phyloP scores from a whole-genome alignment of 2,797 vertebrate genomes.

The Anguilla marmorata region DNA sequence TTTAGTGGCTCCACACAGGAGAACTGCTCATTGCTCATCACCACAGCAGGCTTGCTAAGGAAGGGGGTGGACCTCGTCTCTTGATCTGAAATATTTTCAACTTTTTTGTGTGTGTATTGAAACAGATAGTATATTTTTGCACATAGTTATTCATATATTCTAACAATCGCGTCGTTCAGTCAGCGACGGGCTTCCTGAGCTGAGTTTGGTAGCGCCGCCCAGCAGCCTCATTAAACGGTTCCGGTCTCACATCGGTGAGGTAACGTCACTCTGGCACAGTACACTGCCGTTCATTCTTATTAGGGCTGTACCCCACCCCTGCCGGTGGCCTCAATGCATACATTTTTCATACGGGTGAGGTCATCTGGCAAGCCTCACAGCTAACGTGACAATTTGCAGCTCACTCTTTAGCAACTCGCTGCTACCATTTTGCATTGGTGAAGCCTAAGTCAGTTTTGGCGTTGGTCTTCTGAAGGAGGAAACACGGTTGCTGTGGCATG shows the following conservation, averaged over 20 bases:
- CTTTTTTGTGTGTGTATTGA: not conserved
- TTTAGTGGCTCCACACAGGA: not conserved
- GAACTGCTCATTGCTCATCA: not conserved
- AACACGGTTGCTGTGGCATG: not conserved
- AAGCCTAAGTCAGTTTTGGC: not conserved
- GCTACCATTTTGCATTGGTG: not conserved
- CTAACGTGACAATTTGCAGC: not conserved
- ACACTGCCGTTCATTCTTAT: not conserved
- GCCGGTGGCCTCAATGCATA: not conserved
- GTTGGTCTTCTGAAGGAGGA: not conserved
- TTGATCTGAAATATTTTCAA: not conserved
- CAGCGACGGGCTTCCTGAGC: not conserved
- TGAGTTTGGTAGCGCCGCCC: not conserved
- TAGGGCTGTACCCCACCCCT: not conserved
- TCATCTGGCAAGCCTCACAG: not conserved
- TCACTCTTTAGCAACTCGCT: not conserved
- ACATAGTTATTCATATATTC: not conserved
- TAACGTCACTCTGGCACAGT: not conserved
- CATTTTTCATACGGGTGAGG: not conserved
- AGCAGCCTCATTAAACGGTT: slow-evolving; percentile 3
- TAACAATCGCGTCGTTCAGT: not conserved
- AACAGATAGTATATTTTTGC: not conserved
- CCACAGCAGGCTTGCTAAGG: not conserved
- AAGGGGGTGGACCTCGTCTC: not conserved
- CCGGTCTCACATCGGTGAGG: not conserved